These are phyloP conservation scores for Saccopteryx leptura DNA, from an alignment of 2,113 vertebrate genomes.

Conservation along the genomic window DNA sequence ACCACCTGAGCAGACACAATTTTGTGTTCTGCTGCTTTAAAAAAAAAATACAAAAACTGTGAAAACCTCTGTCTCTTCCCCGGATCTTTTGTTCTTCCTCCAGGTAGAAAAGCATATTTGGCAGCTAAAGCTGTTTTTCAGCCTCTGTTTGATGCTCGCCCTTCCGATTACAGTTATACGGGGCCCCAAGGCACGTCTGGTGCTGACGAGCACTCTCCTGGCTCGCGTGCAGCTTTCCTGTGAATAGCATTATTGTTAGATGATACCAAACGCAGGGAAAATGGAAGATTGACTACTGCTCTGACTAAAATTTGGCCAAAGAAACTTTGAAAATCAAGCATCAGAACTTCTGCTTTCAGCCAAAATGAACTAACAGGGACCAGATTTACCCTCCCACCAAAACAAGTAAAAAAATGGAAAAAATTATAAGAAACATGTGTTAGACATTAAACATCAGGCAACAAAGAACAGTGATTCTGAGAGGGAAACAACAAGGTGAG, in stretches of 20 bases:
- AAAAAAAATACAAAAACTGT: background rate
- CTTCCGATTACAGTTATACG: slow-evolving; percentile 64
- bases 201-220: slow-evolving; percentile 53
- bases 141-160: slow-evolving; percentile 70
- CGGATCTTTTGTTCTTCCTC: slow-evolving; percentile 61
- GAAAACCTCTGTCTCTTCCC: slow-evolving; percentile 49
- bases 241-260: slow-evolving; percentile 71
- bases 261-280: background rate
- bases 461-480: background rate
- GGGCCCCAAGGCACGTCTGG: slow-evolving; percentile 65
- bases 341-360: background rate
- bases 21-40: background rate
- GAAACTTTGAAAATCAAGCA: background rate
- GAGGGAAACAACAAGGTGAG: background rate
- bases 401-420: background rate
- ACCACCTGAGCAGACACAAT: background rate
- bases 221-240: background rate
- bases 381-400: slow-evolving; percentile 25
- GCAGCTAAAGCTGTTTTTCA: slow-evolving; percentile 69
- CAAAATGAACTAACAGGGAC: slow-evolving; percentile 43
- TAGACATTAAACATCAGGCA: background rate
- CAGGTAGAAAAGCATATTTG: slow-evolving; percentile 67
- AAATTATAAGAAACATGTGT: background rate
- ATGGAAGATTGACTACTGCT: background rate
- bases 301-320: background rate